Evolutionary conservation across 2,113 vertebrate genomes (phyloP), one percentile per base, ranked within the genome.

Genomic region (Gymnarchus niloticus): DNA sequence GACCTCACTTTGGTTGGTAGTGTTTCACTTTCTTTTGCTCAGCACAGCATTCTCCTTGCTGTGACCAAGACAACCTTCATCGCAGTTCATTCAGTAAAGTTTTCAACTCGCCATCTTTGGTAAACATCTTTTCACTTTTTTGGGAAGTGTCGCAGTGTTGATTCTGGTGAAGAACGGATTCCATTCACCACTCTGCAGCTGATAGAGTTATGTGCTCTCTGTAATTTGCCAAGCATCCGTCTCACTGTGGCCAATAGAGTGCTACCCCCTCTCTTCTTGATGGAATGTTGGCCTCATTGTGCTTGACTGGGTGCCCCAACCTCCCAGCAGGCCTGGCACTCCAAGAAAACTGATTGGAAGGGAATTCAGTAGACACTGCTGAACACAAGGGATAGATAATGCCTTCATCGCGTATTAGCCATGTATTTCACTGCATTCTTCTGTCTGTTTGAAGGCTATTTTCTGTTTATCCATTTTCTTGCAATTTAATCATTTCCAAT

Each of bases 361-460:
- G 59, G 78, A 82, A 87, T 87, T 77, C 87, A 46, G 88, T 84
- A 87, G 87, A 87, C 78, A 84, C n/a, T 46, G 73, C 23, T 21
- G 76, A 83, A 83, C 86, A 56, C 83, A 33, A 54, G 87, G 84
- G 86, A 87, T 6, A 65, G 73, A 88, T 84, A 77, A 69, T 83
- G 25, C 56, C 86, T n/a, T 78, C 61, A 41, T 48, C 21, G 14
- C n/a, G 28, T 41, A 33, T 73, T 49, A 56, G 49, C 80, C 51
- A 37, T 21, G n/a, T 25, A 48, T 49, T 83, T 87, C 65, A 25
- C 51, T 54, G 54, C 41, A 85, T 61, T 57, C 78, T 69, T 54
- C 57, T 44, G 65, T 73, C 28, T 77, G 12, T 46, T 57, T 80
- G 37, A 81, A 77, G 44, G 49, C 57, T 81, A 73, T 81, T 65